phyloP scores from a whole-genome alignment of 2,797 vertebrate genomes.

The Eulemur albifrons region DNA sequence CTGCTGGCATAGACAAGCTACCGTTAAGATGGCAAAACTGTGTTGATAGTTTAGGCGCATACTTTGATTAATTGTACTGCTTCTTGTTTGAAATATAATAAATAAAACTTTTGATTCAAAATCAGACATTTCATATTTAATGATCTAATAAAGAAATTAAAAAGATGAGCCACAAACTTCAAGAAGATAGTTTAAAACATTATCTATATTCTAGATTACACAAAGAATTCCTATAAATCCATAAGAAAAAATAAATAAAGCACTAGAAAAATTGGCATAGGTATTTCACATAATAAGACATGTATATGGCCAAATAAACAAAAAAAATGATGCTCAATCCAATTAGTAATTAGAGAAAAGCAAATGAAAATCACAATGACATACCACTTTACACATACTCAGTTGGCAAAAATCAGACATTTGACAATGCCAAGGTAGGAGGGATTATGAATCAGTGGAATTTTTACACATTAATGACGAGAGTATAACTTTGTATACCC shows the following conservation, averaged over 20 bases:
- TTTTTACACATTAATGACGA: neutral
- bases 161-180: neutral
- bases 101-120: too few relatives aligned
- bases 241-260: neutral
- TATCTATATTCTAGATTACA: neutral
- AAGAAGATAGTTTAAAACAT: neutral
- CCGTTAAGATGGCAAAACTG: too few relatives aligned
- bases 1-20: too few relatives aligned
- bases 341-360: neutral
- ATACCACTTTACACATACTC: neutral
- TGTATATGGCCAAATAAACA: neutral
- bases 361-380: neutral
- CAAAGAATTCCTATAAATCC: neutral
- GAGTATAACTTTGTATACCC: neutral
- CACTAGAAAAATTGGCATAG: neutral
- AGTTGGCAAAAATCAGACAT: neutral
- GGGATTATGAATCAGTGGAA: neutral
- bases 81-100: too few relatives aligned
- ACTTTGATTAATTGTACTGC: too few relatives aligned
- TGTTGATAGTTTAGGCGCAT: too few relatives aligned
- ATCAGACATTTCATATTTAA: too few relatives aligned
- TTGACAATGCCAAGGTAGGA: neutral
- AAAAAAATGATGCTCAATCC: neutral
- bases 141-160: neutral
- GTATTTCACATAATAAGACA: neutral